Base-by-base conservation (phyloP, 1,140 invertebrate species). In the Oryzaephilus surinamensis region DNA sequence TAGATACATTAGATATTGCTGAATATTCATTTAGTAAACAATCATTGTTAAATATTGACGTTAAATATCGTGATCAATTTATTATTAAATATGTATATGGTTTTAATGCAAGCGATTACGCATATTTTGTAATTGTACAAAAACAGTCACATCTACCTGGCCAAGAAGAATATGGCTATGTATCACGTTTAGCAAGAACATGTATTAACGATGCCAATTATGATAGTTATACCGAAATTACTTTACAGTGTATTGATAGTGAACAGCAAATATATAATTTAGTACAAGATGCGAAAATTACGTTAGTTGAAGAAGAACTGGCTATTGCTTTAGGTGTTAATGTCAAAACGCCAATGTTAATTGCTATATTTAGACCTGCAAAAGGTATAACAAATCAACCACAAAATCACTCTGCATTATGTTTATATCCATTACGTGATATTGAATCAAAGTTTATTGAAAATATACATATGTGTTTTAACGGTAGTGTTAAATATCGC, bases 381-480 rank as follows among this genome's bases (percentile, higher is more conserved):
- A 76, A 76, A 55, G 82, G 83, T 43, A 86, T 88, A 30, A 83
- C 76, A 15, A 84, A 84, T 60, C 81, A 83, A 50, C 80, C 82
- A 0, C 62, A 75, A 44, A 52, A 73, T 4, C 76, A 79, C 30
- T 93, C 90, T 3, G 92, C 88, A 0, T 59, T 97, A 41, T 92
- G 87, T 63, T 68, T 87, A 14, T 90, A 82, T 63, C 84, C 82
- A 43, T 64, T 97, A 35, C 74, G 81, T 45, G 81, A 92, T 24
- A 89, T 98, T 47, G 87, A 95, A 56, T 78, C 79, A 33, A 86
- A 87, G 54, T 97, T 98, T 62, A 90, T 89, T 52, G 84, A 93
- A 63, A 97, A 96, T 64, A 94, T 96, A 51, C 87, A 94, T 59
- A 86, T 91, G 79, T 98, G 93, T 65, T 96, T 97, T 60, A 91